Percentiles rank a stretch among this genome's conserved stretches.
phyloP scores from a whole-genome alignment of 2,888 invertebrate species.

The Alloplasta piceator region DNA sequence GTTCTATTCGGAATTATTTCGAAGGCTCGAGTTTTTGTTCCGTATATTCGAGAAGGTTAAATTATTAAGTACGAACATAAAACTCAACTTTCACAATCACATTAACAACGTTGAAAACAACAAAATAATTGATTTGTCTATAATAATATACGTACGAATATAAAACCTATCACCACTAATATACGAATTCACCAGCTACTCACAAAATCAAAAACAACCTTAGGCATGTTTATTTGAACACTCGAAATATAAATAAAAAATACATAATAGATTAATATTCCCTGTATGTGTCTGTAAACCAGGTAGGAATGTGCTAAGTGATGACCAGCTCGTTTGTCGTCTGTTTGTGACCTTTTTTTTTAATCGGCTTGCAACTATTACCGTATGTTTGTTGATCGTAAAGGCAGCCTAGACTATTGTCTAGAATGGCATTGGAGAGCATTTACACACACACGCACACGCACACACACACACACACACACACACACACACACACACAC shows the following conservation, averaged over 20 bases:
- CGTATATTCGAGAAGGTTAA: background rate
- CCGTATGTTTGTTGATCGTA: conserved; percentile 63
- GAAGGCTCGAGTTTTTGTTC: conserved; percentile 22
- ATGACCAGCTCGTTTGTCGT: conserved; percentile 64
- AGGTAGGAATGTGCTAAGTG: conserved; percentile 64
- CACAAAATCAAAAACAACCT: conserved; percentile 58
- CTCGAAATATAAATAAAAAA: conserved; percentile 39
- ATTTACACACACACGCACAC: conserved; percentile 43
- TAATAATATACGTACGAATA: conserved; percentile 1
- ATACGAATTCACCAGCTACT: conserved; percentile 56
- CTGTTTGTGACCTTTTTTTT: conserved; percentile 62
- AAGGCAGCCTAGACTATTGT: conserved; percentile 60
- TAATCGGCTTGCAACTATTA: conserved; percentile 55
- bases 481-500: conserved; percentile 18
- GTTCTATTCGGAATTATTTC: conserved; percentile 14
- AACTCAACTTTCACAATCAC: conserved; percentile 18
- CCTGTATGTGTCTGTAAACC: conserved; percentile 63
- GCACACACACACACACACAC: conserved; percentile 10
- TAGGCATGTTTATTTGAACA: conserved; percentile 66
- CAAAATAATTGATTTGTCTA: background rate
- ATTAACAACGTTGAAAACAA: conserved; percentile 33
- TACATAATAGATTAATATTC: conserved; percentile 36
- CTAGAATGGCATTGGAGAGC: conserved; percentile 39
- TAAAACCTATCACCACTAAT: conserved; percentile 16
- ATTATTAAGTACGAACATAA: conserved; percentile 13